Base-by-base conservation (phyloP, 2,888 invertebrate genomes). In the Aspidiotus rigidus region DNA sequence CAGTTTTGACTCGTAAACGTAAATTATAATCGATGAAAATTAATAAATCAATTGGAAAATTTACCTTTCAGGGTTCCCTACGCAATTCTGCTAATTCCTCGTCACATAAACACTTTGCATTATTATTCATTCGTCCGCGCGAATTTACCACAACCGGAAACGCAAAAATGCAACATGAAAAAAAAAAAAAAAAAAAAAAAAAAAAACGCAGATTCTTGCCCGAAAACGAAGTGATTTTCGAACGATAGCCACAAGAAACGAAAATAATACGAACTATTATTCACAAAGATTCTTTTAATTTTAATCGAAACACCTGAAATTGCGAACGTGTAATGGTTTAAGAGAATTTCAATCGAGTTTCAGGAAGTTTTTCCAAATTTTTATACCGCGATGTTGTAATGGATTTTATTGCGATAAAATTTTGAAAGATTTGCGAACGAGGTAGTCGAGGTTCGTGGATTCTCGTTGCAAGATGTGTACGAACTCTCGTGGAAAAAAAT, bases 71-170 rank as follows among this genome's bases (percentile, higher is more conserved):
- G 69, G 69, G 67, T 55, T 69, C 63, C 69, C 69, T 62, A 61
- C 69, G 69, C 69, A 69, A 69, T 63, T 69, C 69, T 57, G 69
- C 57, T 69, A 62, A 63, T 69, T 69, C 62, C 69, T 69, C 54
- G 69, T 69, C 62, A 62, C 69, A 62, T 69, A 69, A 69, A 69
- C 69, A 69, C 67, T 67, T 67, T 60, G 69, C 69, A 62, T 69
- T 69, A 57, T 63, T 69, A 67, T 67, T 67, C 60, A 67, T 69
- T 69, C 57, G 69, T 54, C 62, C 69, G 69, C 63, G 63, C 69
- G 69, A 69, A 63, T 63, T 69, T 69, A 69, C 69, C 28, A 28
- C 28, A 28, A 28, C 28, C 69, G 69, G 69, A 69, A 69, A 69
- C 69, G 69, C 69, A 69, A 69, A 69, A 61, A 69, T 69, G 69